Base-by-base conservation (phyloP, 2,113 vertebrate species). In the Nesoenas mayeri region DNA sequence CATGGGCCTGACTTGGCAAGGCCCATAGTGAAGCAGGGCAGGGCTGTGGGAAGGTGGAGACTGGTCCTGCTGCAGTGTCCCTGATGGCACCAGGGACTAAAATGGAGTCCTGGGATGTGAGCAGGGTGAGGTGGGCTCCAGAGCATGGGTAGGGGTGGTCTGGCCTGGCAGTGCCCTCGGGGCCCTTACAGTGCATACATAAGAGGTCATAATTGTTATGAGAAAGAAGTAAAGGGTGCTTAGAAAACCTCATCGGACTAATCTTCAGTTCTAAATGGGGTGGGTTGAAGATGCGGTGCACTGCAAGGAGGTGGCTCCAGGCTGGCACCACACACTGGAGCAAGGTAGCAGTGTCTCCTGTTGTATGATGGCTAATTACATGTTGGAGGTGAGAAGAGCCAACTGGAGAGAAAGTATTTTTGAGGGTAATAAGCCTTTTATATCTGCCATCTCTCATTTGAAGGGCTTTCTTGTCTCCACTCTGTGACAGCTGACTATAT, bases 61-160 rank as follows among this genome's bases (percentile, higher is more conserved):
- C 3, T 0, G 2, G 7, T 12, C 15, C 20, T 82, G 8, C n/a
- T 65, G 31, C 5, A 12, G 22, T 36, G n/a, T 48, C 5, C 0
- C 20, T 53, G 60, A 31, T 8, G 15, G 32, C 9, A 24, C 5
- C 0, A 0, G 26, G 17, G 28, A 15, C 18, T 47, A 42, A 44
- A 5, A 25, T 17, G 2, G 8, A 16, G 40, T 56, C 57, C 38
- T n/a, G 58, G 36, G 32, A 21, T 1, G 0, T 17, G 40, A 38
- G 9, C 21, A 31, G 31, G 26, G 10, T 26, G 32, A 48, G 11
- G 15, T 18, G 38, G 78, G 11, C 14, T 61, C 18, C 32, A 26
- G n/a, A 58, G 15, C 10, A 11, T 5, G 4, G 7, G 9, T 15
- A 74, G 42, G 6, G 21, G 15, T 25, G 14, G 15, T 85, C 42